Base-by-base conservation (phyloP, 2,113 vertebrate species). In the Lepidothrix coronata region DNA sequence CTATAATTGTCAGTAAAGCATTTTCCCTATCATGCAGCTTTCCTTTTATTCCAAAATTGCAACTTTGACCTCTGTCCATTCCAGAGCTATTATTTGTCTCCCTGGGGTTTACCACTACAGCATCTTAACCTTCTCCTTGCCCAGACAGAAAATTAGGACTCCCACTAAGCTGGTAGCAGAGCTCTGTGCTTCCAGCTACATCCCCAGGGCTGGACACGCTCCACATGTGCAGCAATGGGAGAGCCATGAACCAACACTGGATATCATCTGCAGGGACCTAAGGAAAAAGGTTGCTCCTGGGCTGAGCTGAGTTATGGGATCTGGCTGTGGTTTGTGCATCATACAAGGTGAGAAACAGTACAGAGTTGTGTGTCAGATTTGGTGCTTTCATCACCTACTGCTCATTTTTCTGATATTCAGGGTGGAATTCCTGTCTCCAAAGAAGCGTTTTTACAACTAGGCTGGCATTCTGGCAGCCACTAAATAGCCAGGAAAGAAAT, bases 191-290 rank as follows among this genome's bases (percentile, higher is more conserved):
- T 58, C 35, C 41, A 72, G 44, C n/a, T 5, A 3, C 14, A 20
- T 2, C 5, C 35, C 41, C 44, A 58, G 49, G n/a, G 25, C 12
- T 49, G 4, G 8, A 18, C 24, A 28, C 9, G 2, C 1, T 14
- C 24, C 54, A 17, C 49, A 12, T 1, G 1, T 2, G 71, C 48
- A 79, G 16, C 33, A 16, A 3, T 10, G 27, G 21, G 23, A 35
- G 25, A 73, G 23, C 27, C n/a, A 8, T 1, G 18, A 12, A 37
- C 10, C 11, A 1, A 3, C 52, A 13, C 27, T 52, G 59, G 16
- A 30, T 77, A 43, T 25, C 68, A 14, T 11, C 62, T 37, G 7
- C 16, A 62, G 41, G 11, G 11, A 66, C 17, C 20, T 18, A 21
- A 28, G 37, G 23, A 37, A 84, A 44, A n/a, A 58, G 5, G 5